These are phyloP conservation scores for Liasis olivaceus DNA, from an alignment of 2,797 vertebrate species.

Conservation along the genomic window DNA sequence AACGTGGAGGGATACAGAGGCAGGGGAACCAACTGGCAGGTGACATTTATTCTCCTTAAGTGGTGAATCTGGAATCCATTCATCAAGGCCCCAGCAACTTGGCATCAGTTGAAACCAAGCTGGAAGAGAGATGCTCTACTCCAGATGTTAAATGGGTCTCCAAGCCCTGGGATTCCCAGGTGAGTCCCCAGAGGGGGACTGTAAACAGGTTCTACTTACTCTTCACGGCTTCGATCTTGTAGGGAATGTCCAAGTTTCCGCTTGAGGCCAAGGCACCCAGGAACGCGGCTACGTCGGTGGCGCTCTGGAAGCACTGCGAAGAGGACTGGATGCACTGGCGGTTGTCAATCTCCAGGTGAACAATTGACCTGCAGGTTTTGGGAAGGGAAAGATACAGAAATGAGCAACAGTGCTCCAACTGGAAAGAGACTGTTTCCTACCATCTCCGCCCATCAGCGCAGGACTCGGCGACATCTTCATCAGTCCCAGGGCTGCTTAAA, in stretches of 20 bases:
- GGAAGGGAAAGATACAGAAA: neutral
- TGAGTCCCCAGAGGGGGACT: neutral
- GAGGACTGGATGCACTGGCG: conserved; percentile 92
- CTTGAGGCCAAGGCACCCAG: conserved; percentile 92
- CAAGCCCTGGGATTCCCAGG: neutral
- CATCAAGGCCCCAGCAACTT: neutral
- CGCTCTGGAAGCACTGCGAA: conserved; percentile 92
- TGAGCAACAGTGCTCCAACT: neutral
- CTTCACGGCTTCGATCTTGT: conserved; percentile 91
- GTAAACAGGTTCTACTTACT: conserved; percentile 78
- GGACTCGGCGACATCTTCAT: neutral
- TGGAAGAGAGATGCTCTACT: neutral
- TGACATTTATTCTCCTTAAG: neutral
- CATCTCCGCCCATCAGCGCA: neutral
- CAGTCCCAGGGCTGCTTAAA: too few relatives aligned
- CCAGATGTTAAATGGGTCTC: neutral
- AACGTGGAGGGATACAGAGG: neutral
- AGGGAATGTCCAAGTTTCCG: conserved; percentile 90
- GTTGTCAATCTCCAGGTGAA: conserved; percentile 96
- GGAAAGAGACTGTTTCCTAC: neutral
- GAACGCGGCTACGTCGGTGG: conserved; percentile 91
- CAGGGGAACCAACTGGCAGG: neutral
- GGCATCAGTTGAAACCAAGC: too few relatives aligned
- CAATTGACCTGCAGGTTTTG: conserved; percentile 83
- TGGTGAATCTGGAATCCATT: neutral